Evolutionary conservation across 2,888 invertebrate genomes (phyloP).

Genomic region (Spilarctia lutea): DNA sequence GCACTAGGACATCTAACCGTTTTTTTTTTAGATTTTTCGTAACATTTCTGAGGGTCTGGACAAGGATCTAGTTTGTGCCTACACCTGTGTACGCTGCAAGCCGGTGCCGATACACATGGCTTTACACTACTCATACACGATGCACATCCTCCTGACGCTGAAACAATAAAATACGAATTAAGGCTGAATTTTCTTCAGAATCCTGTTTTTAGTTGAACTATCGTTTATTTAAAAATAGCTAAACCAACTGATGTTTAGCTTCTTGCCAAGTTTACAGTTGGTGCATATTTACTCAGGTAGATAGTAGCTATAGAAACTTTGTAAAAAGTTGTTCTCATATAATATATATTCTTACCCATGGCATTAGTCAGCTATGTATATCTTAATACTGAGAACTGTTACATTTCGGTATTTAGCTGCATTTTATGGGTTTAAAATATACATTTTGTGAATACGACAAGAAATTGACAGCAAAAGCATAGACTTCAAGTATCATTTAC

Average conservation of each 20-base stretch:
- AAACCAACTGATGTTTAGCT: background rate
- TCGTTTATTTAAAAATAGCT: background rate
- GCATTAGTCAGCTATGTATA: background rate
- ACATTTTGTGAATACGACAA: background rate
- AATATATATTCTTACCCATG: background rate
- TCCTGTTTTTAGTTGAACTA: background rate
- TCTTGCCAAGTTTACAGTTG: background rate
- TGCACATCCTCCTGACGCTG: background rate
- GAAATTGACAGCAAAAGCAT: constrained; percentile 1
- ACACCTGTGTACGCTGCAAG: constrained; percentile 74
- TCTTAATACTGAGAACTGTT: background rate
- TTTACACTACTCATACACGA: constrained; percentile 47
- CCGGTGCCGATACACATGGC: constrained; percentile 75
- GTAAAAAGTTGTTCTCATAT: background rate
- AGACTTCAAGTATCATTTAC: background rate
- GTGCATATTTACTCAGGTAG: background rate
- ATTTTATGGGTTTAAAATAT: background rate
- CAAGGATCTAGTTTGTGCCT: constrained; percentile 75
- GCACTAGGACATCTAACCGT: constrained; percentile 74
- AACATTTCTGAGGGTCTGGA: constrained; percentile 73
- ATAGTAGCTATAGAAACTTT: background rate
- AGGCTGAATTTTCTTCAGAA: background rate
- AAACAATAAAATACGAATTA: background rate
- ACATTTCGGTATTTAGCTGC: background rate
- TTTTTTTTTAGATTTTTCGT: constrained; percentile 65